A percentile compares a stretch with the other conserved stretches of the same genome.
Conservation (phyloP, 2,113 vertebrate species). For the Miniopterus natalensis region DNA sequence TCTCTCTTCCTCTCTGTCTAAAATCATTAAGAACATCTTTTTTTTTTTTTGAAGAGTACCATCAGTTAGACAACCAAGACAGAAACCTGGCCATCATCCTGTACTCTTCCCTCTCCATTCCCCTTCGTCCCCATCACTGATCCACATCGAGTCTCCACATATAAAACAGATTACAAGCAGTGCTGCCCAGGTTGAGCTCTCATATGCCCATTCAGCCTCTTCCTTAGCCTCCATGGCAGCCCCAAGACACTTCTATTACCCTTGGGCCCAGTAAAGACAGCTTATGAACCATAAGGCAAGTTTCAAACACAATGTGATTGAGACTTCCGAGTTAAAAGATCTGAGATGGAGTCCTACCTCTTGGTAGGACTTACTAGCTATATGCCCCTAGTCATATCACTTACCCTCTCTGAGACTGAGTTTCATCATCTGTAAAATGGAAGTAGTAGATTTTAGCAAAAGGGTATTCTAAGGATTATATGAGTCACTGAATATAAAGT, state of each 20-base stretch:
- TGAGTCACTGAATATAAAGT: not conserved
- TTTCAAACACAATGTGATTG: not conserved
- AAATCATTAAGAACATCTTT: too few species aligned
- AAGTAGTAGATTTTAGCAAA: not conserved
- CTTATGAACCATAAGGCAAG: not conserved
- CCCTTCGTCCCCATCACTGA: not conserved
- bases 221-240: not conserved
- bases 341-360: not conserved
- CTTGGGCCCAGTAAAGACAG: not conserved
- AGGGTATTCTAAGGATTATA: not conserved
- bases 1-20: too few species aligned
- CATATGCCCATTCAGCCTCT: not conserved
- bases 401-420: not conserved
- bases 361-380: not conserved
- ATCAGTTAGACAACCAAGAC: not conserved
- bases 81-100: not conserved
- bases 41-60: too few species aligned
- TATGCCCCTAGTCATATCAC: not conserved
- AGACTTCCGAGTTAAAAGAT: not conserved
- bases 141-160: not conserved
- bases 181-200: not conserved
- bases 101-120: not conserved
- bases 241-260: not conserved
- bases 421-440: too few species aligned
- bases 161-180: not conserved